These are phyloP conservation scores for Emydocephalus ijimae DNA, from an alignment of 2,113 vertebrate genomes.

Conservation along the genomic window DNA sequence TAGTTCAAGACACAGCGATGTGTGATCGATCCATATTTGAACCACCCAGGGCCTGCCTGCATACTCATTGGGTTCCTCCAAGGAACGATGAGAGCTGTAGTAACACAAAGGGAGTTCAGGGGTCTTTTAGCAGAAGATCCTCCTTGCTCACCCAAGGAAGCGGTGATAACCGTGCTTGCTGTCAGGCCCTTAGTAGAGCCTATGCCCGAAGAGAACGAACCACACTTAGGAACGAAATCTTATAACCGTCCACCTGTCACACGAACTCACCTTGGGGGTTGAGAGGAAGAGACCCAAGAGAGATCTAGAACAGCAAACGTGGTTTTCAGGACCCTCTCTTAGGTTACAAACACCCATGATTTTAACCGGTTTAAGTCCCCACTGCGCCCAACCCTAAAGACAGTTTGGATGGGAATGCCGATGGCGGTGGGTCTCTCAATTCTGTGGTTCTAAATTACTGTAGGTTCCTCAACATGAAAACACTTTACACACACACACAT, in stretches of 20 bases:
- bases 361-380: not conserved
- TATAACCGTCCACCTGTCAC: not conserved
- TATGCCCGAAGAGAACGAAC: not conserved
- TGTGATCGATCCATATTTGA: slow-evolving; percentile 67
- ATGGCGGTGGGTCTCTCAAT: not conserved
- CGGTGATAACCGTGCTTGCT: not conserved
- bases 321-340: slow-evolving; percentile 22
- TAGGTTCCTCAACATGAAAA: not conserved
- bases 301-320: not conserved
- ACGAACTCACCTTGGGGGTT: not conserved
- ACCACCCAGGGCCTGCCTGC: not conserved
- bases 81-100: not conserved
- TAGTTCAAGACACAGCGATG: slow-evolving; percentile 81
- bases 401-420: not conserved
- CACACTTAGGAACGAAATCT: not conserved
- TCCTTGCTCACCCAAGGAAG: no score
- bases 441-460: not conserved
- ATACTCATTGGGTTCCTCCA: not conserved
- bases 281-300: not conserved
- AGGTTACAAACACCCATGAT: not conserved
- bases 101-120: no score
- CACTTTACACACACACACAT: no score
- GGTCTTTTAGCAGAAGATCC: not conserved
- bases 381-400: not conserved
- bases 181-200: not conserved